Evolutionary conservation across 2,888 invertebrate species (phyloP).

Genomic region (Polymixis lichenea): DNA sequence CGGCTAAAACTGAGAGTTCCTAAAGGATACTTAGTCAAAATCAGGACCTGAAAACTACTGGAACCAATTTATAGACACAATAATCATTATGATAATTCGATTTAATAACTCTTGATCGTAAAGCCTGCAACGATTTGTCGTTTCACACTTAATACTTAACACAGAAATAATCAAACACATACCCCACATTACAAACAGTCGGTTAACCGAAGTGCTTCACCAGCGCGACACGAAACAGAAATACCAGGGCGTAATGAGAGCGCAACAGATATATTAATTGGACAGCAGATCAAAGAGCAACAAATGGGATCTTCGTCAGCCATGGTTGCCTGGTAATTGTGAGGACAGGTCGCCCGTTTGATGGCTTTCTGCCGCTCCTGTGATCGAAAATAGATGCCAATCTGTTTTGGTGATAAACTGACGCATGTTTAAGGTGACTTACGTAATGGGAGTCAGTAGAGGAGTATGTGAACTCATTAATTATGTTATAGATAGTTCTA

Average conservation of each 20-base stretch:
- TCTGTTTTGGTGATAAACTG: constrained; percentile 58
- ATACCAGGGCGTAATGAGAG: constrained; percentile 79
- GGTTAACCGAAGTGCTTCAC: constrained; percentile 60
- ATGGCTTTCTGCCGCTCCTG: constrained; percentile 61
- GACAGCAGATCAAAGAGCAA: constrained; percentile 81
- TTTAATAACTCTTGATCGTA: neutral
- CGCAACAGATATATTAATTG: constrained; percentile 82
- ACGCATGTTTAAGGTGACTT: constrained; percentile 35
- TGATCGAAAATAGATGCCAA: constrained; percentile 62
- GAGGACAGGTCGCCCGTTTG: constrained; percentile 74
- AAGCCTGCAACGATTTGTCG: constrained; percentile 3
- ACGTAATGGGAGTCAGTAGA: constrained; percentile 48
- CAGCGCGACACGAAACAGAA: constrained; percentile 76
- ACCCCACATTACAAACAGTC: constrained; percentile 47
- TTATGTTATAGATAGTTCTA: constrained; percentile 19
- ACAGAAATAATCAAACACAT: constrained; percentile 48
- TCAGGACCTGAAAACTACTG: neutral
- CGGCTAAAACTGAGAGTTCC: neutral
- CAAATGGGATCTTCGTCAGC: constrained; percentile 74
- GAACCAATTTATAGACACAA: neutral
- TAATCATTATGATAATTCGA: neutral
- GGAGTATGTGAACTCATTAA: constrained; percentile 34
- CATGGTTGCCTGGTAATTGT: constrained; percentile 79
- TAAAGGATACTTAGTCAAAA: neutral
- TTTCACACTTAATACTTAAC: constrained; percentile 30